These are phyloP conservation scores for Heteropelma amictum DNA, from an alignment of 2,888 invertebrate species.

Conservation along the genomic window DNA sequence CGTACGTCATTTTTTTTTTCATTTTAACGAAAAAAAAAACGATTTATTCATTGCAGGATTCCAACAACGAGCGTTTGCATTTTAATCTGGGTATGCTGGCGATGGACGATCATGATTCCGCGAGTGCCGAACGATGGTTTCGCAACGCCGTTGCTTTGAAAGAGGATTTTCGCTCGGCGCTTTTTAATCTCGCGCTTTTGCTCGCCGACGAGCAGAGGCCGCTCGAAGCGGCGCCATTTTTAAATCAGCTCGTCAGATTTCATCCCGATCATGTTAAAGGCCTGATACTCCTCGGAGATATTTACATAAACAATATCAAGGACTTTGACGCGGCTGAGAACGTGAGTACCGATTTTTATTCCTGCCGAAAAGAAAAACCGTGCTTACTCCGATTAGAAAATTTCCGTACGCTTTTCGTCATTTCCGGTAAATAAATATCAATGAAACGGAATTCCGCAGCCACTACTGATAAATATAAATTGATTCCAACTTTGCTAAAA, in stretches of 20 bases:
- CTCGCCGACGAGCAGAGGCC: slow-evolving; percentile 93
- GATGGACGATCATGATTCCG: slow-evolving; percentile 95
- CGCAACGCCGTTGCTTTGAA: slow-evolving; percentile 92
- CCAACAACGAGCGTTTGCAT: slow-evolving; percentile 92
- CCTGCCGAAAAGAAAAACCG: no score
- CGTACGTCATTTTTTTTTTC: background rate
- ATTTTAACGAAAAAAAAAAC: background rate
- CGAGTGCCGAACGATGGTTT: slow-evolving; percentile 94
- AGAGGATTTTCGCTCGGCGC: slow-evolving; percentile 93
- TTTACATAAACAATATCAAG: slow-evolving; percentile 96
- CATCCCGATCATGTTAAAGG: slow-evolving; percentile 97
- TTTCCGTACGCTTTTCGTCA: no score
- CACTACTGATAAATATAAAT: no score
- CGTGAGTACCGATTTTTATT: slow-evolving; percentile 81
- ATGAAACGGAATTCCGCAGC: no score
- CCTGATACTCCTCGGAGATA: slow-evolving; percentile 94
- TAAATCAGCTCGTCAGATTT: slow-evolving; percentile 93
- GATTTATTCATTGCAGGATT: slow-evolving; percentile 77
- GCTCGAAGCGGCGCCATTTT: slow-evolving; percentile 93
- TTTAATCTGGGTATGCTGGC: slow-evolving; percentile 98
- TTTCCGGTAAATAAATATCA: no score
- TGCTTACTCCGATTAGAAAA: no score
- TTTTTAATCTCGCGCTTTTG: slow-evolving; percentile 95
- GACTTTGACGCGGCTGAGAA: slow-evolving; percentile 96
- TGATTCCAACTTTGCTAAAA: no score